Evolutionary conservation across 2,113 vertebrate genomes (phyloP).

Genomic region (Scytalopus superciliaris): DNA sequence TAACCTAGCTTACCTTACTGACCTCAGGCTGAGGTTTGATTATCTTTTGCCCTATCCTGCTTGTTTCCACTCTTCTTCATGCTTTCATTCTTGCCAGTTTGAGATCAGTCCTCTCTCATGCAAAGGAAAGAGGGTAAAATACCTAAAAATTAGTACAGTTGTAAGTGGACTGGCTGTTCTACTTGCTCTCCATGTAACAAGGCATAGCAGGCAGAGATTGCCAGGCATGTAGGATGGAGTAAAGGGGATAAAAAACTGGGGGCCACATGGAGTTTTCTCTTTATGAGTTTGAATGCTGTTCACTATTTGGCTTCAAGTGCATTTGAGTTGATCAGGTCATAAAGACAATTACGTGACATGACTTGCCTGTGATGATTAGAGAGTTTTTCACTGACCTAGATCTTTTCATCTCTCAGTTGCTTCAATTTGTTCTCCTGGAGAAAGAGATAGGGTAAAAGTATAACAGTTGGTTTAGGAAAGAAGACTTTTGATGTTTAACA

Average conservation of each 20-base stretch:
- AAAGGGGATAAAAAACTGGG: not conserved
- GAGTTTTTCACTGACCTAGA: not conserved
- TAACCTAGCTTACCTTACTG: not conserved
- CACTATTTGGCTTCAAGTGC: not conserved
- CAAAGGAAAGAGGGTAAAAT: not conserved
- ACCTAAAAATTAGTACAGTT: not conserved
- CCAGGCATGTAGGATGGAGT: rapidly evolving
- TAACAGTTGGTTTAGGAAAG: not conserved
- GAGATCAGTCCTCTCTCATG: not conserved
- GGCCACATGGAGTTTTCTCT: not conserved
- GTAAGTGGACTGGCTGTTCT: not conserved
- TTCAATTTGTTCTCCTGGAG: not conserved
- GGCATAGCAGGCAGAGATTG: not conserved
- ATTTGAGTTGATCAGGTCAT: not conserved
- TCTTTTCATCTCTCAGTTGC: not conserved
- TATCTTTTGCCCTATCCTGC: not conserved
- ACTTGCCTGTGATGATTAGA: not conserved
- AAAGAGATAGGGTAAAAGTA: not conserved
- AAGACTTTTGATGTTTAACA: not conserved
- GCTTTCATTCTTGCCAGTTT: not conserved
- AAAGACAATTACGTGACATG: not conserved
- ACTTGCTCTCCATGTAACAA: rapidly evolving
- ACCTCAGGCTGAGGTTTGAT: not conserved
- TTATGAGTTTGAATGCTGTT: not conserved
- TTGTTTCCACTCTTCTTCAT: not conserved